Percentiles rank a stretch among this genome's conserved stretches.
Conservation (phyloP, 2,113 vertebrate species). For the Limnothrissa miodon region DNA sequence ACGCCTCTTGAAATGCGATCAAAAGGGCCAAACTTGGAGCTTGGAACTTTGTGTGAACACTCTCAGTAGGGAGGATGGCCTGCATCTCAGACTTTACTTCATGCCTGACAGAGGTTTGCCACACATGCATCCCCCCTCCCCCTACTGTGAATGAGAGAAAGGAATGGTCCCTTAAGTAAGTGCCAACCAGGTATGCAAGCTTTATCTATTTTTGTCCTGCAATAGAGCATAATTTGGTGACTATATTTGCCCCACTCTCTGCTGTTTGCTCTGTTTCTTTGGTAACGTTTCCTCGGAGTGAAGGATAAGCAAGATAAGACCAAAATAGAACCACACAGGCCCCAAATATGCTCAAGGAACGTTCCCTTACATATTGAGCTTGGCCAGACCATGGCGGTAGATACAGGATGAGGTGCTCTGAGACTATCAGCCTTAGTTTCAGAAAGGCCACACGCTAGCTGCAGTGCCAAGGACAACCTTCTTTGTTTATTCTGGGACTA, state of each 20-base stretch:
- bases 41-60: neutral
- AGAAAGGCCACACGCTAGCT: neutral
- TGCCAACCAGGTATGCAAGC: neutral
- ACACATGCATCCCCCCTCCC: neutral
- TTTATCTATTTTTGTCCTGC: neutral
- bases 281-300: neutral
- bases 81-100: neutral
- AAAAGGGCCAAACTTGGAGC: neutral
- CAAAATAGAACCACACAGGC: neutral
- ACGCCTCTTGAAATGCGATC: slow-evolving; percentile 9
- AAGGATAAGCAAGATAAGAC: neutral
- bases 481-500: neutral
- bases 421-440: neutral
- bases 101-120: neutral
- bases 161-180: neutral
- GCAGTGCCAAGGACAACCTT: neutral
- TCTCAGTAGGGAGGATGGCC: neutral
- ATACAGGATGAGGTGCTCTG: neutral
- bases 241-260: neutral
- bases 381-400: neutral
- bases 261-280: neutral
- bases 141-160: neutral
- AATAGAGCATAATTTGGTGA: neutral
- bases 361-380: neutral
- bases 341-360: slow-evolving; percentile 11